Percentiles rank a stretch among this genome's conserved stretches.
phyloP scores from a whole-genome alignment of 2,888 invertebrate species.

The Auanema freiburgensis region DNA sequence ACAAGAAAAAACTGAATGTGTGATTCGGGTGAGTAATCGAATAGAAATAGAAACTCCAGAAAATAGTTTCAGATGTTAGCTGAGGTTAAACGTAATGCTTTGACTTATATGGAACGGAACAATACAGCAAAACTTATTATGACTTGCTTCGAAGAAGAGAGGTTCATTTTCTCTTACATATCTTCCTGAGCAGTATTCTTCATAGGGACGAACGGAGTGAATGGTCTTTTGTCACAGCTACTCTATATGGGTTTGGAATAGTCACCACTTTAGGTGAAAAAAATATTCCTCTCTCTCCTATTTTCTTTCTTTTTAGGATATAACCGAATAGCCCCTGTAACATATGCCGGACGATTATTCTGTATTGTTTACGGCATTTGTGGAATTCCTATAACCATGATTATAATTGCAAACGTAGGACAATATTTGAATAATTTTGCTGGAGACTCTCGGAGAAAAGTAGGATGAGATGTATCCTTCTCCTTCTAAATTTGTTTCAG shows the following conservation, averaged over 20 bases:
- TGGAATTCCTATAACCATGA: conserved; percentile 63
- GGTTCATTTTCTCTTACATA: background rate
- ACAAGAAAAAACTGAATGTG: conserved; percentile 43
- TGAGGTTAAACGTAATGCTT: background rate
- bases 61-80: background rate
- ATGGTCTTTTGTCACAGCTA: conserved; percentile 61
- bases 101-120: background rate
- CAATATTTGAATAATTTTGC: conserved; percentile 63
- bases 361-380: conserved; percentile 61
- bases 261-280: conserved; percentile 57
- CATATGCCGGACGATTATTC: conserved; percentile 57
- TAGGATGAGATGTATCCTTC: conserved; percentile 9
- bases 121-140: too few species aligned
- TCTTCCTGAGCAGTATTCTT: background rate
- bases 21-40: conserved; percentile 33
- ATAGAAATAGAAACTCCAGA: conserved; percentile 2
- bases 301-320: conserved; percentile 39
- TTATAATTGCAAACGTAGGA: conserved; percentile 63
- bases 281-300: background rate
- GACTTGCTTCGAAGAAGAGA: background rate
- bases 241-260: conserved; percentile 63
- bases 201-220: conserved; percentile 47
- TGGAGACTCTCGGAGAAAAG: conserved; percentile 53
- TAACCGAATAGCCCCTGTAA: conserved; percentile 62
- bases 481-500: conserved; percentile 26